Evolutionary conservation across 2,113 vertebrate genomes (phyloP).

Genomic region (Melanerpes formicivorus): DNA sequence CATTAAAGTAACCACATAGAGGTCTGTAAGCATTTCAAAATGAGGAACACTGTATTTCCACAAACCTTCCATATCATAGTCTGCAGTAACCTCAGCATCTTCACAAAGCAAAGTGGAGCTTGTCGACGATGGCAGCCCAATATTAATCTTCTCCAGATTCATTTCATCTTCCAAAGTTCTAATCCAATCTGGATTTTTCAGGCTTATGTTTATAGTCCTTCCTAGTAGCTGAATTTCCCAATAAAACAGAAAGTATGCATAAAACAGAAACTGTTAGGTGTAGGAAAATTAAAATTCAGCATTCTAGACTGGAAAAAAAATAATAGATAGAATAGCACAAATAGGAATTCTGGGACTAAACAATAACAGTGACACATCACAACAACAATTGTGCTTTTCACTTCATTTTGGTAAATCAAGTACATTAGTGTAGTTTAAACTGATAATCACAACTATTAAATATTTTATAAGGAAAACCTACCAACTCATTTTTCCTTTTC

Average conservation of each 20-base stretch:
- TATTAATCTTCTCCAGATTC: conserved; percentile 90
- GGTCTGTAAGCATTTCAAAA: neutral
- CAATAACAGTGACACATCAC: neutral
- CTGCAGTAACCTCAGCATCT: conserved; percentile 89
- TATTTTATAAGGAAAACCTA: neutral
- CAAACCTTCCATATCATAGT: conserved; percentile 97
- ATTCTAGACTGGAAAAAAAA: neutral
- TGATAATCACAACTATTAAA: neutral
- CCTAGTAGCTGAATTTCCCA: conserved; percentile 82
- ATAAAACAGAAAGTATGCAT: neutral
- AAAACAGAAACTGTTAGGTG: neutral
- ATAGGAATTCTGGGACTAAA: neutral
- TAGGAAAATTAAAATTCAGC: neutral
- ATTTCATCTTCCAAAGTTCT: conserved; percentile 95
- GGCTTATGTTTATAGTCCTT: conserved; percentile 84
- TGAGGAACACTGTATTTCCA: neutral
- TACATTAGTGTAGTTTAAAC: neutral
- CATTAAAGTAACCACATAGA: neutral
- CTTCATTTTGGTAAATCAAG: neutral
- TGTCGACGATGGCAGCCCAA: conserved; percentile 86
- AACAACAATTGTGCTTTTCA: neutral
- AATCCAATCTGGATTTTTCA: conserved; percentile 96
- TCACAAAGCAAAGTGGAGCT: conserved; percentile 96
- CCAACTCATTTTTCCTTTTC: neutral
- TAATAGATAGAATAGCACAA: neutral